Evolutionary conservation across 2,888 invertebrate genomes (phyloP).

Genomic region (Scaptomyza caliginosa): DNA sequence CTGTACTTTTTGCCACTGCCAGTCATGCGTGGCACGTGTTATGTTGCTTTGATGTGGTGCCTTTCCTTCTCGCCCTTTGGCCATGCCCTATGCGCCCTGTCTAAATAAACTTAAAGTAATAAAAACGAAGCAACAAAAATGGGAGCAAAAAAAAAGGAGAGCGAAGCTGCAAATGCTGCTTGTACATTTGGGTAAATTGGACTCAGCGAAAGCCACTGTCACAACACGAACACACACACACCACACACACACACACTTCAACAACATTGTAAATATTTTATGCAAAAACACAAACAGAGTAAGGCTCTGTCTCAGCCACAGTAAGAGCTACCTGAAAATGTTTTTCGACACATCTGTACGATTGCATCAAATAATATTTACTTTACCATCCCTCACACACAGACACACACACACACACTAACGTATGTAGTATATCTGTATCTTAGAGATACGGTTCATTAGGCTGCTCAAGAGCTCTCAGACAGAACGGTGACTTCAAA

Average conservation of each 20-base stretch:
- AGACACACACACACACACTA: slow-evolving; percentile 6
- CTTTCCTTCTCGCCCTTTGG: slow-evolving; percentile 28
- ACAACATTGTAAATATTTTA: slow-evolving; percentile 74
- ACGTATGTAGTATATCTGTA: slow-evolving; percentile 12
- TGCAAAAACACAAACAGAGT: slow-evolving; percentile 67
- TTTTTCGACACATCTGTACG: slow-evolving; percentile 67
- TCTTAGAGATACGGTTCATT: slow-evolving; percentile 62
- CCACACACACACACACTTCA: slow-evolving; percentile 29
- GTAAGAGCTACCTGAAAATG: slow-evolving; percentile 62
- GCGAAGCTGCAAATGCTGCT: slow-evolving; percentile 61
- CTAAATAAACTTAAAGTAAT: slow-evolving; percentile 76
- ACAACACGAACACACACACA: slow-evolving; percentile 23
- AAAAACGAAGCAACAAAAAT: slow-evolving; percentile 57
- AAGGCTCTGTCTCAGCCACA: slow-evolving; percentile 37
- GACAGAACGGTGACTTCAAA: slow-evolving; percentile 55
- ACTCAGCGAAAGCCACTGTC: slow-evolving; percentile 67
- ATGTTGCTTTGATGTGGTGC: slow-evolving; percentile 72
- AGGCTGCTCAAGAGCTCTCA: slow-evolving; percentile 54
- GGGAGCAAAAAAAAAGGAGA: slow-evolving; percentile 26
- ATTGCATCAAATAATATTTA: slow-evolving; percentile 74
- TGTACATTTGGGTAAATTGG: slow-evolving; percentile 74
- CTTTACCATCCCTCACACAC: slow-evolving; percentile 48
- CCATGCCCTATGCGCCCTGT: slow-evolving; percentile 35
- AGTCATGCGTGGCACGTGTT: slow-evolving; percentile 75
- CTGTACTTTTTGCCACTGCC: slow-evolving; percentile 70